Evolutionary conservation across 2,888 invertebrate genomes (phyloP), one percentile per base, ranked within the genome.

Genomic region (Scaptomyza polygonia): DNA sequence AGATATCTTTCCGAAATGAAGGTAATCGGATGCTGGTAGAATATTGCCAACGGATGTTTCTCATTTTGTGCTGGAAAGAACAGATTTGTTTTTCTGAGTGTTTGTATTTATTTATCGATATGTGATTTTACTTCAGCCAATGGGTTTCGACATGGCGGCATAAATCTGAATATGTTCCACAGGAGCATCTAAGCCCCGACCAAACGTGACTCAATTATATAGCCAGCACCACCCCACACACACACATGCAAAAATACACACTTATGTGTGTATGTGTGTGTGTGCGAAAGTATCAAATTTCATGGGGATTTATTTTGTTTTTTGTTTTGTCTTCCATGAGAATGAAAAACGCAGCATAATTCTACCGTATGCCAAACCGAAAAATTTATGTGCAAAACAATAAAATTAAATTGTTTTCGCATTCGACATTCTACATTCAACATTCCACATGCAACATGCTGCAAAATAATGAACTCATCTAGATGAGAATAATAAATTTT

Each of bases 351-450:
- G 80, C 80, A 73, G 81, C 86, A 82, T 85, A 82, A 78, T 86
- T 86, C 79, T 71, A 67, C 21, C 39, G 52, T 49, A 73, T 55
- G 47, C 56, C 40, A 55, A 59, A 53, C 18, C 30, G 32, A 44
- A 49, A 67, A 85, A 88, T 90, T 89, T 89, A 89, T 90, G 89
- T 66, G 80, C 73, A 89, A 88, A 89, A 81, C 88, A 90, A 89
- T 89, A 89, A 89, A 89, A 89, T 89, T 89, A 90, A 90, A 89
- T 90, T 89, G 90, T 90, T 89, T 89, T 84, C 81, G 76, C 86
- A 89, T 89, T 88, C 86, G 70, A 69, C 81, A 65, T 53, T 64
- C 52, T 34, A 52, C 49, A 55, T 51, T 51, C 14, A 18, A 51
- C 49, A 51, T 55, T 32, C 77, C 67, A 32, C 64, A 63, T 62